A percentile compares a stretch with the other conserved stretches of the same genome.
phyloP scores from a whole-genome alignment of 2,797 vertebrate genomes.

The Sebastes iracundus region DNA sequence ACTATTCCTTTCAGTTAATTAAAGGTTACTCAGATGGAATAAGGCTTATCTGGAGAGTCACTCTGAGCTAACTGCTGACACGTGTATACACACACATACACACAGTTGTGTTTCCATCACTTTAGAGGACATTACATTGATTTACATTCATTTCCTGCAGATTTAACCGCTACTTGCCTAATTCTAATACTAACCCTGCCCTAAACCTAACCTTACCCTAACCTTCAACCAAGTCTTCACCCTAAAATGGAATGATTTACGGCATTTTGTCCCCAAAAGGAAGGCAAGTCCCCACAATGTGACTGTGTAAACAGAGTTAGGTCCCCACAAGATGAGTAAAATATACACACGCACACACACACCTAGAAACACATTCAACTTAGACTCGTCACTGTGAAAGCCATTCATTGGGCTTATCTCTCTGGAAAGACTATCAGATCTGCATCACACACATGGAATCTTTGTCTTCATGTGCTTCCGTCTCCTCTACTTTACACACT shows the following conservation, averaged over 20 bases:
- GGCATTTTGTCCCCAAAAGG: neutral
- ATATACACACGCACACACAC: slow-evolving; percentile 5
- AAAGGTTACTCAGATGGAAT: slow-evolving; percentile 70
- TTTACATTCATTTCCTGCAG: too few species aligned
- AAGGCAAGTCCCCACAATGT: neutral
- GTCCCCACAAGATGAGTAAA: neutral
- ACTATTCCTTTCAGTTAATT: slow-evolving; percentile 63
- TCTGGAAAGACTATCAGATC: slow-evolving; percentile 58
- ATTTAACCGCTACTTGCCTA: neutral
- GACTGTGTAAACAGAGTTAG: neutral
- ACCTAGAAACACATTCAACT: neutral
- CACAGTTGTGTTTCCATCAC: neutral
- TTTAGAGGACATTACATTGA: neutral
- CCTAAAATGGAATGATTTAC: neutral
- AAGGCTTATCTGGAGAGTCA: slow-evolving; percentile 65
- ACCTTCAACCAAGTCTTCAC: neutral
- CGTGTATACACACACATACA: neutral
- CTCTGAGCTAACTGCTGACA: slow-evolving; percentile 33
- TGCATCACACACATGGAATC: slow-evolving; percentile 53
- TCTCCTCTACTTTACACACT: slow-evolving; percentile 33
- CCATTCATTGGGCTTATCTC: slow-evolving; percentile 61
- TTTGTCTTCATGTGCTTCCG: slow-evolving; percentile 38
- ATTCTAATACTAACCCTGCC: neutral
- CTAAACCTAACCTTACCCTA: neutral
- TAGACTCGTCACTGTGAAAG: slow-evolving; percentile 36